Evolutionary conservation across 2,888 invertebrate species (phyloP).

Genomic region (Limnephilus marmoratus): DNA sequence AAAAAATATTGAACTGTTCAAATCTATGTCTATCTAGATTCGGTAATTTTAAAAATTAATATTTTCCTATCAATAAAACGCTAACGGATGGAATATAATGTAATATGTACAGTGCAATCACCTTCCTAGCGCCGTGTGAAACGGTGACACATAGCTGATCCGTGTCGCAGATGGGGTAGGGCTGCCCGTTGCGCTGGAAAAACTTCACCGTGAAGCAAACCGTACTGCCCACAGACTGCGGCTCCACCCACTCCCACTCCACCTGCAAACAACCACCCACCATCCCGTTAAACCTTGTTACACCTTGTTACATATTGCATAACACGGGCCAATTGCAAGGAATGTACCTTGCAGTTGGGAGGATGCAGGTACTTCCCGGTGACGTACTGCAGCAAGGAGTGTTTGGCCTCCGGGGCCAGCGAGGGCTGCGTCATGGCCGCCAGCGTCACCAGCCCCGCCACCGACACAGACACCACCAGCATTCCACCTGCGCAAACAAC

Average conservation of each 20-base stretch:
- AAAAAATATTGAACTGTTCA: too few relatives aligned
- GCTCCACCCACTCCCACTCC: conserved; percentile 94
- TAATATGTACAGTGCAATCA: conserved; percentile 68
- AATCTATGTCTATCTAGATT: too few relatives aligned
- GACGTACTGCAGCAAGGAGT: conserved; percentile 92
- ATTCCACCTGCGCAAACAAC: conserved; percentile 81
- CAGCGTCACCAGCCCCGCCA: conserved; percentile 91
- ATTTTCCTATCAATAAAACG: not conserved
- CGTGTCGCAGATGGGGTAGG: conserved; percentile 95
- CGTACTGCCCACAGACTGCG: conserved; percentile 92
- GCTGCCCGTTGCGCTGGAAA: conserved; percentile 94
- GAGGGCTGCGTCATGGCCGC: conserved; percentile 95
- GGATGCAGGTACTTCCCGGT: conserved; percentile 94
- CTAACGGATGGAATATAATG: not conserved
- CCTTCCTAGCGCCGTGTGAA: conserved; percentile 89
- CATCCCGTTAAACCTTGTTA: not conserved
- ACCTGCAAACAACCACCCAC: conserved; percentile 73
- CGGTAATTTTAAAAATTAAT: not conserved
- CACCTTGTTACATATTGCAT: too few relatives aligned
- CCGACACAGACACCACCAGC: conserved; percentile 93
- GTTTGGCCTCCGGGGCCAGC: conserved; percentile 92
- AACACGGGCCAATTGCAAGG: not conserved
- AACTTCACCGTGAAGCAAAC: conserved; percentile 94
- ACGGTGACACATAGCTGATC: conserved; percentile 94
- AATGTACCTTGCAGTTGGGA: conserved; percentile 85